phyloP scores from a whole-genome alignment of 2,113 vertebrate species.

The Anguilla japonica region DNA sequence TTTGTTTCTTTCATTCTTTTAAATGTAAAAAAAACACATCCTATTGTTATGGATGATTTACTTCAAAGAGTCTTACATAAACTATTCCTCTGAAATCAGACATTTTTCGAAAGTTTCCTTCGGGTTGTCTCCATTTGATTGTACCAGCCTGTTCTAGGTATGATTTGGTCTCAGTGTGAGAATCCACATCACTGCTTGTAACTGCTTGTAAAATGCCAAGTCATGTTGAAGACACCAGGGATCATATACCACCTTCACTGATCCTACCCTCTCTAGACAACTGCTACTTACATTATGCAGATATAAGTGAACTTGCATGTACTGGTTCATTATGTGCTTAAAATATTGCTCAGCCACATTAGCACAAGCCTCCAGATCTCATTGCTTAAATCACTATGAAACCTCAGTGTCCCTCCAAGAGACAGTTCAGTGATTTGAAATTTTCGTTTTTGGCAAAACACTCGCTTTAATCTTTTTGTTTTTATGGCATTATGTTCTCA shows the following conservation, averaged over 20 bases:
- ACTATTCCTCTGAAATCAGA: background rate
- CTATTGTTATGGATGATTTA: background rate
- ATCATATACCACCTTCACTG: background rate
- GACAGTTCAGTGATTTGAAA: background rate
- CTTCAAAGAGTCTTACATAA: background rate
- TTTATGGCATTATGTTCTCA: background rate
- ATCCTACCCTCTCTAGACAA: background rate
- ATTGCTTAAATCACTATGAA: background rate
- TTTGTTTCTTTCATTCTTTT: too few species aligned
- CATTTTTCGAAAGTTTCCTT: background rate
- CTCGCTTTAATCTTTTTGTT: conserved; percentile 22
- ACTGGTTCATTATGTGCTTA: background rate
- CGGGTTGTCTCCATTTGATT: background rate
- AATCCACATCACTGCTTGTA: background rate
- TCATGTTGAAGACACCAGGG: background rate
- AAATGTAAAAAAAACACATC: background rate
- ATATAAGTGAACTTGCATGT: background rate
- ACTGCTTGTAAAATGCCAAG: background rate
- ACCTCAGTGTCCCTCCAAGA: background rate
- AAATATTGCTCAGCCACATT: background rate
- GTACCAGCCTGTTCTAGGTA: background rate
- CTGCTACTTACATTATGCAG: background rate
- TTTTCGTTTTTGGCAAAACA: too few species aligned
- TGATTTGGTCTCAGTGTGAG: background rate
- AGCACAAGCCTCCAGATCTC: background rate